Base-by-base conservation (phyloP, 2,797 vertebrate genomes). In the Borostomias antarcticus region DNA sequence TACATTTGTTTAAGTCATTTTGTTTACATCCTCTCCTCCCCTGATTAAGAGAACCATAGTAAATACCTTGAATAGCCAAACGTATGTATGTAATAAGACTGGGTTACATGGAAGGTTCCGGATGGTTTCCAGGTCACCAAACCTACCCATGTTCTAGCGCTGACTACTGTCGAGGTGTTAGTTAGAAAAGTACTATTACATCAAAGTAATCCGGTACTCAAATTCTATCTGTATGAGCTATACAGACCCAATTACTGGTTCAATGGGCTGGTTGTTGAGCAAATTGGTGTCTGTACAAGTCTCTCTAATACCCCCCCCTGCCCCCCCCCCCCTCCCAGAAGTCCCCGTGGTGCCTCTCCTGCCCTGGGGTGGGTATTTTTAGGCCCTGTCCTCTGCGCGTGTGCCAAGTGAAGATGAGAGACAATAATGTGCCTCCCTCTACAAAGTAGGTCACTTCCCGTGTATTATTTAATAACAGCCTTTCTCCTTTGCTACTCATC, bases 381-480 rank as follows among this genome's bases (percentile, higher is more conserved):
- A 83, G 78, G 69, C 1, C n/a, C 33, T 13, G 4, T 13, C 48
- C 62, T 69, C 43, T 48, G 79, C 35, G 51, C n/a, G 54, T 25
- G 50, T 26, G 33, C 10, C 57, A 58, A 62, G 66, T 1, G 11
- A 70, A 78, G 74, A 62, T 70, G 61, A 77, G 74, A 26, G 64
- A 59, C 66, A 64, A 70, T 61, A 58, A 72, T 47, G 26, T 21
- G 58, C 67, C 76, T 73, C 62, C 21, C n/a, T 54, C 64, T 35
- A 25, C 66, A 64, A 30, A 78, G 64, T 80, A 61, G 79, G 80
- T 77, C 81, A 63, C 64, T 77, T 62, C 28, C 23, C 66, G 29
- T 25, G 52, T 53, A 67, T 50, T 23, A 59, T 50, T 67, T 47
- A 75, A 72, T 28, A 37, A 50, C 37, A 11, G 32, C 57, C 59